Evolutionary conservation across 2,888 invertebrate genomes (phyloP), one percentile per base, ranked within the genome.

Genomic region (Polymixis lichenea): DNA sequence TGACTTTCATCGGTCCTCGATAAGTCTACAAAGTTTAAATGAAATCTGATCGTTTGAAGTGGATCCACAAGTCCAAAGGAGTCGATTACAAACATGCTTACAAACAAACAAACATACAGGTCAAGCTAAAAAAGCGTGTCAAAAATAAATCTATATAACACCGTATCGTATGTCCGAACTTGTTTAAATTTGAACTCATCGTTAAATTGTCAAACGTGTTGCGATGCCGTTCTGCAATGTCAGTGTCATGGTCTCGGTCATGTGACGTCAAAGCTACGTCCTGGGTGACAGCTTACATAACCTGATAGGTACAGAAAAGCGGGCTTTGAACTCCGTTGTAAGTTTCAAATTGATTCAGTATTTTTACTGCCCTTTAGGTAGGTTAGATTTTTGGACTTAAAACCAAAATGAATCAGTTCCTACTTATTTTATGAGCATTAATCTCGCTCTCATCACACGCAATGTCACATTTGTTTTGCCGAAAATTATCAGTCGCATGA

Each of bases 191-290:
- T 84, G 82, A 84, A 71, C 84, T 74, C 43, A 58, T 32, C n/a
- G 22, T n/a, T 72, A 9, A 73, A 68, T 69, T 55, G 69, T 72
- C 65, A 72, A 75, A 66, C 28, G 55, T 38, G 43, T 64, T 56
- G 49, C 32, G 43, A 72, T 56, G 78, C 58, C 68, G 43, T 62
- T 38, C 62, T 49, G 38, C 71, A 84, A 75, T 75, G 68, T 84
- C 84, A 79, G 53, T 72, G 84, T 80, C 84, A 80, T 61, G 75
- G 64, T 56, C 71, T 71, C 19, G 51, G 60, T 62, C 61, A 13
- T 46, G 22, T 67, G 80, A 69, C 64, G 75, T 68, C 70, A 67
- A 0, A 25, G 17, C 0, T 46, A 53, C 13, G 22, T 62, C 32
- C 72, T 64, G n/a, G 32, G n/a, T 49, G 15, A 58, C 15, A 15